These are phyloP conservation scores for Turdus rufiventris DNA, from an alignment of 2,113 vertebrate genomes.

Conservation along the genomic window DNA sequence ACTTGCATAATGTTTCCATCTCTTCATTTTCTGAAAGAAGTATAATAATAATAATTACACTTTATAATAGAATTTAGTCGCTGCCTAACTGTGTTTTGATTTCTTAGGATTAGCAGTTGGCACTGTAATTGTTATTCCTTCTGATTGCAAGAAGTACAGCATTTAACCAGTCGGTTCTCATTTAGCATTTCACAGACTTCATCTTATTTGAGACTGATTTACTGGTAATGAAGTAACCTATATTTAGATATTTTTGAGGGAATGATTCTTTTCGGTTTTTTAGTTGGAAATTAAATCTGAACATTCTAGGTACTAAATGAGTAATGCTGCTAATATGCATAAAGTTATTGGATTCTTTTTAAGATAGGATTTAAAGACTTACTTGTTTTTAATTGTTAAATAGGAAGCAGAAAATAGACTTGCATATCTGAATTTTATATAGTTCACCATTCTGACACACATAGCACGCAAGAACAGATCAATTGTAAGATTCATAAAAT, in stretches of 20 bases:
- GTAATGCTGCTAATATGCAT: neutral
- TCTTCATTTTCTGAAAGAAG: slow-evolving; percentile 43
- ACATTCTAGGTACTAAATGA: slow-evolving; percentile 6
- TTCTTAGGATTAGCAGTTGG: slow-evolving; percentile 41
- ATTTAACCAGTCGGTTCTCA: neutral
- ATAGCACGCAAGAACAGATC: neutral
- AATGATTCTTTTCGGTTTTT: slow-evolving; percentile 39
- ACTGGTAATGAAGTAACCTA: slow-evolving; percentile 62
- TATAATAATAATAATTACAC: slow-evolving; percentile 61
- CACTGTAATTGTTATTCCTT: slow-evolving; percentile 36
- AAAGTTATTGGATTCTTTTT: neutral
- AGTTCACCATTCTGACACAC: neutral
- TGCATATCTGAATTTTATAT: neutral
- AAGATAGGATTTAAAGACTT: neutral
- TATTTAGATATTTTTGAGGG: slow-evolving; percentile 63
- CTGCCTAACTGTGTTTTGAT: slow-evolving; percentile 68
- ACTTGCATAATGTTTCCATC: neutral
- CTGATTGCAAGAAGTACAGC: slow-evolving; percentile 29
- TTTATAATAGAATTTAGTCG: slow-evolving; percentile 51
- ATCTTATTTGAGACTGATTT: slow-evolving; percentile 45
- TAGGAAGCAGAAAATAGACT: neutral
- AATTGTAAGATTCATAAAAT: neutral
- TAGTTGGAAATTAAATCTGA: slow-evolving; percentile 33
- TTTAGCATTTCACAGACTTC: neutral
- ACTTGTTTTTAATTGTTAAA: neutral